Evolutionary conservation across 2,113 vertebrate genomes (phyloP).

Genomic region (Struthio camelus): DNA sequence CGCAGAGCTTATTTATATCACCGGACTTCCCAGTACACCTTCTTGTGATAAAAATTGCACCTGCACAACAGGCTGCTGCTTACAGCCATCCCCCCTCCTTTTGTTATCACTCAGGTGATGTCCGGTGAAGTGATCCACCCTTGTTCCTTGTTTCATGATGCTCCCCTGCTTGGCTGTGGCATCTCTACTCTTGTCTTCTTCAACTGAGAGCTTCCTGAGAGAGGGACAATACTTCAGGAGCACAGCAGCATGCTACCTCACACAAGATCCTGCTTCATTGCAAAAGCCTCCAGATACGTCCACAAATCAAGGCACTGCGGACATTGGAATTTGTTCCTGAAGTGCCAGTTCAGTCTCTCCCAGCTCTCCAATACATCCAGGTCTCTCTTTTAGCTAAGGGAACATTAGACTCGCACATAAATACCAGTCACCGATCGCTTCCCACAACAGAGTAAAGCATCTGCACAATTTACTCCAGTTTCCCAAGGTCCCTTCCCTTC

Average conservation of each 20-base stretch:
- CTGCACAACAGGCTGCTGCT: background rate
- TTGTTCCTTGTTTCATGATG: background rate
- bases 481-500: background rate
- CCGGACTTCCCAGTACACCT: background rate
- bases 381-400: background rate
- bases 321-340: background rate
- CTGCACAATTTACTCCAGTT: no score
- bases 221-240: no score
- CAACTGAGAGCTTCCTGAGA: background rate
- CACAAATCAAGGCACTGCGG: background rate
- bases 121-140: background rate
- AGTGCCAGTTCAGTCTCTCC: background rate
- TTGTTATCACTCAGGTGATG: background rate
- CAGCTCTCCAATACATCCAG: background rate
- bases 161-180: background rate
- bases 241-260: fast-evolving
- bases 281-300: background rate
- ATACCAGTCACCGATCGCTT: background rate
- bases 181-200: background rate
- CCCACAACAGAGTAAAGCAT: background rate
- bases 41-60: background rate
- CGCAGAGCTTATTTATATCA: background rate
- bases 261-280: no score
- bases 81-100: background rate
- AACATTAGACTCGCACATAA: background rate